Conservation (phyloP, 2,888 invertebrate genomes). For the Zele albiditarsus region DNA sequence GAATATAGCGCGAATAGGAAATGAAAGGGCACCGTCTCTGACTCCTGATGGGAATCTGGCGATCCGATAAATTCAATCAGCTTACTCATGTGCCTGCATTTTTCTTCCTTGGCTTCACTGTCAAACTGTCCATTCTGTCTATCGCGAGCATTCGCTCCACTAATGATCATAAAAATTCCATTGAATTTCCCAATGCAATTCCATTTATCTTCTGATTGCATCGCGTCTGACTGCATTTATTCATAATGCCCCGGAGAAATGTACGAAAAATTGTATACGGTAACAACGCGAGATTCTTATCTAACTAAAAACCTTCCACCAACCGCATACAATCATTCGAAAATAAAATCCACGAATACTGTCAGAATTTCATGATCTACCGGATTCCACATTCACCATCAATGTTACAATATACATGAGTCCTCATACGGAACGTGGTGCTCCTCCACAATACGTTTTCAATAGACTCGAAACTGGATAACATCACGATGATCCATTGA, state of each 20-base stretch:
- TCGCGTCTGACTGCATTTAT: conserved; percentile 13
- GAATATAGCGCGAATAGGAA: conserved; percentile 35
- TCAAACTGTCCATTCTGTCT: conserved; percentile 20
- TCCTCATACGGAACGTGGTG: neutral
- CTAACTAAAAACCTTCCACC: neutral
- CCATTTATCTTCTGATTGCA: conserved; percentile 40
- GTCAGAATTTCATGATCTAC: neutral
- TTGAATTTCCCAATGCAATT: conserved; percentile 28
- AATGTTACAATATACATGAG: neutral
- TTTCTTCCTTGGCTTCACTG: conserved; percentile 53
- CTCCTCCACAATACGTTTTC: neutral
- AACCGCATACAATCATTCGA: neutral
- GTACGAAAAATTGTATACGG: neutral
- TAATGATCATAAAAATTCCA: conserved; percentile 42
- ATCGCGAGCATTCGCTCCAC: conserved; percentile 15
- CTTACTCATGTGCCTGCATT: conserved; percentile 65
- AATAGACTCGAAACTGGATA: neutral
- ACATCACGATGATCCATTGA: neutral
- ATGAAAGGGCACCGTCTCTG: conserved; percentile 34
- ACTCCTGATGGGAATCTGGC: conserved; percentile 36
- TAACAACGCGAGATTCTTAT: neutral
- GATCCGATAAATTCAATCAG: conserved; percentile 66
- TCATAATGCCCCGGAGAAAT: neutral
- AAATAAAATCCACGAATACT: neutral
- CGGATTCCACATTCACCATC: neutral